Base-by-base conservation (phyloP, 1,140 invertebrate genomes). In the Drosophila gunungcola region DNA sequence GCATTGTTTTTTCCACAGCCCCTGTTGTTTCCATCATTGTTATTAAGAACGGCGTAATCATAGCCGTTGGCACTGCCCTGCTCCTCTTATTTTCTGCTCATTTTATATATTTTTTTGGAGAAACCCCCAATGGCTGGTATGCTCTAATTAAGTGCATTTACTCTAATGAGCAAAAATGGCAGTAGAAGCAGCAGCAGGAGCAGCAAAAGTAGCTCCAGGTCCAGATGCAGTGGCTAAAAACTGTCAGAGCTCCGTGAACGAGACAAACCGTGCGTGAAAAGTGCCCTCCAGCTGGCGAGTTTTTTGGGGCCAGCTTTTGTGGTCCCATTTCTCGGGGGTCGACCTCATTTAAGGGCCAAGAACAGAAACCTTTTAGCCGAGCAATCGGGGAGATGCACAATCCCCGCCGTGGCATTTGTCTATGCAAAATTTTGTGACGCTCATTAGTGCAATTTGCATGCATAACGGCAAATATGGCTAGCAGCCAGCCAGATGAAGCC, bases 361-460 rank as follows among this genome's bases (percentile, higher is more conserved):
- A 42, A 13, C 54, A 27, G 21, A 29, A 25, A 36, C 45, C 57
- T 57, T 73, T 74, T 62, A 73, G 62, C 27, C 60, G 57, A 46
- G 36, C 41, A 48, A 3, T 34, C 16, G 10, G 25, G 25, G 36
- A 73, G 38, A 43, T 38, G 6, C 43, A 56, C 25, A 51, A n/a
- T 27, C 58, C 56, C 46, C 6, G 29, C 9, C 29, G 29, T 21
- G 10, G 57, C 74, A 76, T 86, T 86, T 88, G 83, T 75, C 74
- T 88, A 86, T 88, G 83, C 83, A 73, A 88, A 86, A 86, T 86
- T 70, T 86, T 82, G 69, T 57, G 51, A 41, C 69, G 74, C 83
- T 88, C 83, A 86, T 86, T 86, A 86, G 83, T 88, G 83, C 82
- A 82, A 86, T 86, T 86, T 88, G 82, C 82, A 86, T 88, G 83